These are phyloP conservation scores for Actias luna DNA, from an alignment of 2,888 invertebrate genomes.

Conservation along the genomic window DNA sequence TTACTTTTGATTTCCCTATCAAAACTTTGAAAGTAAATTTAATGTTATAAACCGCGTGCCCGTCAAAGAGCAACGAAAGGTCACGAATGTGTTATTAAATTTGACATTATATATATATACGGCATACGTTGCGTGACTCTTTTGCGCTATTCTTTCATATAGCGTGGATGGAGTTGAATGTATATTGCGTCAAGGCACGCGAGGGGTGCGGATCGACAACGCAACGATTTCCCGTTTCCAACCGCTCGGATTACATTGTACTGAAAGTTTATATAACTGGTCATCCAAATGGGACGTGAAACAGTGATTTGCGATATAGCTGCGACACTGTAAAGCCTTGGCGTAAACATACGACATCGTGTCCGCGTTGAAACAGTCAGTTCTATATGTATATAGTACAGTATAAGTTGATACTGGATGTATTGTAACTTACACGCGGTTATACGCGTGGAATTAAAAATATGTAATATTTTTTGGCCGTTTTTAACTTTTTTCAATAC, in stretches of 20 bases:
- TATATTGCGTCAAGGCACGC: not conserved
- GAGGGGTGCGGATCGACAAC: not conserved
- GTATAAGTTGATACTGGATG: too few species aligned
- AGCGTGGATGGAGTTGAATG: not conserved
- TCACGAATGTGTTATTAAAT: slow-evolving; percentile 1
- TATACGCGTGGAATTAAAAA: too few species aligned
- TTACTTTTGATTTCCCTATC: not conserved
- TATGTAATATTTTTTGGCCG: too few species aligned
- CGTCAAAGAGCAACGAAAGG: not conserved
- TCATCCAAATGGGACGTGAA: not conserved
- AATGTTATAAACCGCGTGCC: not conserved
- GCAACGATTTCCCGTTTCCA: not conserved
- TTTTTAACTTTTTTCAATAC: too few species aligned
- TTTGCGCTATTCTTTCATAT: not conserved
- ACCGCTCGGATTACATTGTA: not conserved
- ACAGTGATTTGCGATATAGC: too few species aligned
- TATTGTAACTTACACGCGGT: too few species aligned
- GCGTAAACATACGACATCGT: too few species aligned
- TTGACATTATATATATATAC: slow-evolving; percentile 1
- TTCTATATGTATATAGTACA: too few species aligned
- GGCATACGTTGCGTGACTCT: not conserved
- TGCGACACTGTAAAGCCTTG: too few species aligned
- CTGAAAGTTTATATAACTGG: not conserved
- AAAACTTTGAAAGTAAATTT: not conserved
- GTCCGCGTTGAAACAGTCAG: too few species aligned